Percentiles rank a stretch among this genome's conserved stretches.
These are phyloP conservation scores for Drosophila littoralis DNA, from an alignment of 1,140 invertebrate species.

Conservation along the genomic window DNA sequence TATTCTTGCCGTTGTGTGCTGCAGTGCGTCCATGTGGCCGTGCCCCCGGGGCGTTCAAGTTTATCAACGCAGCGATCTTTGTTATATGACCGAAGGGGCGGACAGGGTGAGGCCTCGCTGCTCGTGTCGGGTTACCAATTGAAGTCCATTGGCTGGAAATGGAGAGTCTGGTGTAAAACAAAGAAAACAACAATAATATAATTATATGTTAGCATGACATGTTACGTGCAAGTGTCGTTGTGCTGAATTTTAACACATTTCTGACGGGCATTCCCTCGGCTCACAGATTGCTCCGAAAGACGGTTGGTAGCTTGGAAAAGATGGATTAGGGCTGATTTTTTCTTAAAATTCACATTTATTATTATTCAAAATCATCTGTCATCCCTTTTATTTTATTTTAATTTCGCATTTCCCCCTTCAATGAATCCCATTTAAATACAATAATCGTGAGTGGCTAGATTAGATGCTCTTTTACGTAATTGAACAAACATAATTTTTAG, in stretches of 20 bases:
- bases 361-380: background rate
- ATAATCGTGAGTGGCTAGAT: background rate
- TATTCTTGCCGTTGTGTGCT: conserved; percentile 28
- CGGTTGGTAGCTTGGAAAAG: background rate
- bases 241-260: conserved; percentile 65
- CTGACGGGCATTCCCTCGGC: no score
- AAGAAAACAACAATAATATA: conserved; percentile 72
- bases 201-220: conserved; percentile 79
- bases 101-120: background rate
- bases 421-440: background rate
- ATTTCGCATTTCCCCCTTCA: no score
- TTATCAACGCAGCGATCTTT: conserved; percentile 68
- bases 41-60: conserved; percentile 46
- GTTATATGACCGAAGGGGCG: conserved; percentile 45
- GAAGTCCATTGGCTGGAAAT: conserved; percentile 11
- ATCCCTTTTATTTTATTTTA: background rate
- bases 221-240: conserved; percentile 75
- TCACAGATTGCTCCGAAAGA: background rate
- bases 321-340: background rate
- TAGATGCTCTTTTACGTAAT: background rate
- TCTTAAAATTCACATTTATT: no score
- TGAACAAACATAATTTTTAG: conserved; percentile 36
- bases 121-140: conserved; percentile 12
- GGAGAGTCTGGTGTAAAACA: conserved; percentile 51
- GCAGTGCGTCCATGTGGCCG: conserved; percentile 24